Evolutionary conservation across 2,888 invertebrate species (phyloP), one percentile per base, ranked within the genome.

Genomic region (Metopia argyrocephala): DNA sequence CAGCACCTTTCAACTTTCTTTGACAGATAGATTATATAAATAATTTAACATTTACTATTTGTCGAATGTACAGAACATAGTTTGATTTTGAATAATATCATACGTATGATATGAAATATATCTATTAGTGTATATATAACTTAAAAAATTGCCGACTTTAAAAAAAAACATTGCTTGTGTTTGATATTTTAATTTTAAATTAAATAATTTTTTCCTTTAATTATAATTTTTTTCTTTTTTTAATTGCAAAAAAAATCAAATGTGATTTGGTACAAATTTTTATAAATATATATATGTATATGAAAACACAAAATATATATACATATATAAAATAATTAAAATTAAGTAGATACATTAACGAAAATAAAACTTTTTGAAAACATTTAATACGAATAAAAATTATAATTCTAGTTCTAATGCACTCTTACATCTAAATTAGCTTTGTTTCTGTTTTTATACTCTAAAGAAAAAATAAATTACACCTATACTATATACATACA

Each of bases 251-350:
- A n/a, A n/a, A 78, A 85, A 85, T 81, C 84, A 85, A 82, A 84
- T 84, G 84, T 83, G 84, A 85, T 85, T 86, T 85, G 85, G 84
- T 85, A 84, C 84, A 85, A 84, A 85, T 85, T 85, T 86, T 84
- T 76, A 76, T 76, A 76, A 62, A 76, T 56, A 69, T 61, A 76
- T 62, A 48, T 62, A 81, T 21, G 57, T 38, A 57, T 62, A 82
- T 46, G 68, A 78, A 48, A 70, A 76, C 56, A 74, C 62, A 68
- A 45, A 78, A 71, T 7, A 79, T 64, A 76, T 62, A 48, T 62
- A 81, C 21, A 62, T 12, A 52, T 71, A 31, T 65, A 68, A 50
- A 61, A 75, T 76, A 64, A 61, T 50, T 66, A 82, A 75, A 73
- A 69, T 50, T 59, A 64, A 73, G 71, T 62, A 59, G 69, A 78